phyloP scores from a whole-genome alignment of 92 coral and sea anemone genomes.

The Heliopora coerulea region DNA sequence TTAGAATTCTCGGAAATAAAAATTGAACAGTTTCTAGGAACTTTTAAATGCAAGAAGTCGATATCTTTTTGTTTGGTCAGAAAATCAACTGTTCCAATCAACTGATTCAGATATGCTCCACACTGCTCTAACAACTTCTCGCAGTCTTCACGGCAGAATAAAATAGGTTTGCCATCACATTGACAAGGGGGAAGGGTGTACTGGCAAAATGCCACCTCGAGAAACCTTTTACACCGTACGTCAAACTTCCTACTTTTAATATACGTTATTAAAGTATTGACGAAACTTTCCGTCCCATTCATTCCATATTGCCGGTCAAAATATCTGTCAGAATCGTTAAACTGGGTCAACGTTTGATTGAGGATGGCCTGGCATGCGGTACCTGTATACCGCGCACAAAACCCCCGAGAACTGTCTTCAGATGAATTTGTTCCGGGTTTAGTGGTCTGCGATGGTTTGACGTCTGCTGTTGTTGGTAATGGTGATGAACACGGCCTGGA shows the following conservation, averaged over 20 bases:
- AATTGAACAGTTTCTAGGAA: conserved; percentile 71
- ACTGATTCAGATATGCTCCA: conserved; percentile 52
- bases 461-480: too few relatives aligned
- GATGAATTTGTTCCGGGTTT: neutral
- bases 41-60: conserved; percentile 65
- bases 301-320: conserved; percentile 16
- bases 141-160: conserved; percentile 83
- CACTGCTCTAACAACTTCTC: conserved; percentile 65
- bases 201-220: conserved; percentile 58
- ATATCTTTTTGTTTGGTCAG: conserved; percentile 45
- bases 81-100: conserved; percentile 71
- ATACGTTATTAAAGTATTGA: neutral
- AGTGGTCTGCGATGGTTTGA: neutral
- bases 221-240: conserved; percentile 36
- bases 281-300: conserved; percentile 2
- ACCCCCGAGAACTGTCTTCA: neutral
- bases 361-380: conserved; percentile 5
- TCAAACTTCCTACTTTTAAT: neutral
- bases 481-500: too few relatives aligned
- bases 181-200: conserved; percentile 71
- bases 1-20: conserved; percentile 51
- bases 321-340: conserved; percentile 24
- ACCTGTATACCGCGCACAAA: conserved; percentile 23
- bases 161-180: conserved; percentile 40
- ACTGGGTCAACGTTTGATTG: neutral